These are phyloP conservation scores for Tipula lateralis DNA, from an alignment of 2,888 invertebrate genomes.

Conservation along the genomic window DNA sequence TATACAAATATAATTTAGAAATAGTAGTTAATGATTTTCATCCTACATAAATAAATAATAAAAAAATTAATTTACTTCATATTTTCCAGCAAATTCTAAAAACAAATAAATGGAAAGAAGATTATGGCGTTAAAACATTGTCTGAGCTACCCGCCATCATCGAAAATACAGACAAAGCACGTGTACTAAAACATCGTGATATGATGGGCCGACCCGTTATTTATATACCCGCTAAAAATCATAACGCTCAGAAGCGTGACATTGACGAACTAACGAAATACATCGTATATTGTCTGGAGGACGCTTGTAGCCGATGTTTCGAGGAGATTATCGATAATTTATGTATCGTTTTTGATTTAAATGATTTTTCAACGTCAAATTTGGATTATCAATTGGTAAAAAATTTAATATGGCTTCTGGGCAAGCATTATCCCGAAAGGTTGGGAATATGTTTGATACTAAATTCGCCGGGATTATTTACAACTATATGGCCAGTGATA, in stretches of 20 bases:
- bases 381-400: slow-evolving; percentile 79
- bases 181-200: slow-evolving; percentile 66
- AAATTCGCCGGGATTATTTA: slow-evolving; percentile 68
- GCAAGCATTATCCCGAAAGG: slow-evolving; percentile 72
- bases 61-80: slow-evolving; percentile 28
- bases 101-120: slow-evolving; percentile 73
- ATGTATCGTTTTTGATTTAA: slow-evolving; percentile 74
- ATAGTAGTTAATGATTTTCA: background rate
- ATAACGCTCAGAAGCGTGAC: slow-evolving; percentile 62
- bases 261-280: slow-evolving; percentile 74
- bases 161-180: slow-evolving; percentile 61
- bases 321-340: slow-evolving; percentile 74
- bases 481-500: slow-evolving; percentile 73
- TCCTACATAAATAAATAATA: background rate
- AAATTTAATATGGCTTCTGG: slow-evolving; percentile 71
- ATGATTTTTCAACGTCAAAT: slow-evolving; percentile 66
- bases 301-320: slow-evolving; percentile 70
- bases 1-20: background rate
- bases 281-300: slow-evolving; percentile 72
- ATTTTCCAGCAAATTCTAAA: slow-evolving; percentile 63
- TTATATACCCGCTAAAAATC: slow-evolving; percentile 74
- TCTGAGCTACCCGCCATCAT: slow-evolving; percentile 52
- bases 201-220: slow-evolving; percentile 68
- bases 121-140: slow-evolving; percentile 63
- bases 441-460: slow-evolving; percentile 71